Evolutionary conservation across 1,140 invertebrate species (phyloP).

Genomic region (Magallana gigas): DNA sequence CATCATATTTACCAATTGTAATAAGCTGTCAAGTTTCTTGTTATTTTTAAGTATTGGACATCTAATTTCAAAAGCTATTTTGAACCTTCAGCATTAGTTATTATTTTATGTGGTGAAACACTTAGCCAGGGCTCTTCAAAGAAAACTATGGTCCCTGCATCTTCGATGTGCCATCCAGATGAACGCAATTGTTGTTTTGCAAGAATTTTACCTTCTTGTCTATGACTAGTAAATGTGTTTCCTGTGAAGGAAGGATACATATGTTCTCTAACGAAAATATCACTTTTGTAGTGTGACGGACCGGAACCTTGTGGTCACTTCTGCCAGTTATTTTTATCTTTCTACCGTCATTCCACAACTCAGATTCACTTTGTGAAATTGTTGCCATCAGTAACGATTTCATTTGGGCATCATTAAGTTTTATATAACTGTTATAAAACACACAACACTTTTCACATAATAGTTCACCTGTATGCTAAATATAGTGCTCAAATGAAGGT

Average conservation of each 20-base stretch:
- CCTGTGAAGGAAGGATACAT: no score
- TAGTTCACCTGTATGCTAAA: no score
- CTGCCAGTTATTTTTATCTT: conserved; percentile 28
- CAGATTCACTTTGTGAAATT: not conserved
- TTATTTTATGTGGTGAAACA: conserved; percentile 1
- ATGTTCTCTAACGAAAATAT: no score
- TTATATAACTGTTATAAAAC: not conserved
- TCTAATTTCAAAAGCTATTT: no score
- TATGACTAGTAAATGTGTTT: no score
- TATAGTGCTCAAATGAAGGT: no score
- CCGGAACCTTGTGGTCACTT: not conserved
- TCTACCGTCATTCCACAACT: not conserved
- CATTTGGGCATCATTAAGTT: conserved; percentile 4
- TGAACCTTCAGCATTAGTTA: not conserved
- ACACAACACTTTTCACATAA: no score
- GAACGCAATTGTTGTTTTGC: not conserved
- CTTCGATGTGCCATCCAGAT: not conserved
- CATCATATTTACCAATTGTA: no score
- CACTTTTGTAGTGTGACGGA: no score
- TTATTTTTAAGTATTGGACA: no score
- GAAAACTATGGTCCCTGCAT: not conserved
- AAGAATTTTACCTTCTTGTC: no score
- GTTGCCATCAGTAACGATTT: not conserved
- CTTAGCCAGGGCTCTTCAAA: not conserved
- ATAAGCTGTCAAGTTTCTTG: no score